Conservation (phyloP, 2,797 vertebrate species). For the Botia almorhae region DNA sequence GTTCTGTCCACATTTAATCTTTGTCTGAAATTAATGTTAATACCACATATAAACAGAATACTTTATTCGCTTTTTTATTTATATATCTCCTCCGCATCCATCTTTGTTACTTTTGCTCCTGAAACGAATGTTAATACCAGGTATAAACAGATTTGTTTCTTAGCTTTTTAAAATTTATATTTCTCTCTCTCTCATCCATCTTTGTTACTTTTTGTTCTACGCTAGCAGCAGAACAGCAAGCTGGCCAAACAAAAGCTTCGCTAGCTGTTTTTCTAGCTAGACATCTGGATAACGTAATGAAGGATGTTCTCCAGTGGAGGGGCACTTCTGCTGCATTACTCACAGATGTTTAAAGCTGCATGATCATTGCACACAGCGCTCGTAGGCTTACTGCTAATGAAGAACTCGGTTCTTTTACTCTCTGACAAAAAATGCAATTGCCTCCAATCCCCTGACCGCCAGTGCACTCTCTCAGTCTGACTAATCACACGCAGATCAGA, state of each 20-base stretch:
- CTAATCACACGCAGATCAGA: slow-evolving; percentile 40
- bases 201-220: slow-evolving; percentile 19
- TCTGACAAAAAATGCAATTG: background rate
- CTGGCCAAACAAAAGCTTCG: slow-evolving; percentile 40
- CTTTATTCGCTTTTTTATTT: background rate
- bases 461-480: slow-evolving; percentile 19
- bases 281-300: slow-evolving; percentile 48
- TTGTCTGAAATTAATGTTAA: background rate
- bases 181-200: background rate
- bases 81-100: background rate
- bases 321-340: slow-evolving; percentile 20
- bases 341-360: slow-evolving; percentile 38
- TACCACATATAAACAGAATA: background rate
- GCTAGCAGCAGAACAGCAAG: slow-evolving; percentile 13
- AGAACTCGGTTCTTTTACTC: slow-evolving; percentile 5
- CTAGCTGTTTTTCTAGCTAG: slow-evolving; percentile 29
- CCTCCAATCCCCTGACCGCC: slow-evolving; percentile 8
- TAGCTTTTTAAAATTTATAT: background rate
- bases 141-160: background rate
- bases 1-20: background rate
- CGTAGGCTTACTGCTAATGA: slow-evolving; percentile 1
- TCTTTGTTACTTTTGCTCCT: slow-evolving; percentile 19
- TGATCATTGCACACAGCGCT: slow-evolving; percentile 14
- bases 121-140: too few species aligned
- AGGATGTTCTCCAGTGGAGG: slow-evolving; percentile 28